Base-by-base conservation (phyloP, 2,797 vertebrate genomes). In the Chrosomus eos region DNA sequence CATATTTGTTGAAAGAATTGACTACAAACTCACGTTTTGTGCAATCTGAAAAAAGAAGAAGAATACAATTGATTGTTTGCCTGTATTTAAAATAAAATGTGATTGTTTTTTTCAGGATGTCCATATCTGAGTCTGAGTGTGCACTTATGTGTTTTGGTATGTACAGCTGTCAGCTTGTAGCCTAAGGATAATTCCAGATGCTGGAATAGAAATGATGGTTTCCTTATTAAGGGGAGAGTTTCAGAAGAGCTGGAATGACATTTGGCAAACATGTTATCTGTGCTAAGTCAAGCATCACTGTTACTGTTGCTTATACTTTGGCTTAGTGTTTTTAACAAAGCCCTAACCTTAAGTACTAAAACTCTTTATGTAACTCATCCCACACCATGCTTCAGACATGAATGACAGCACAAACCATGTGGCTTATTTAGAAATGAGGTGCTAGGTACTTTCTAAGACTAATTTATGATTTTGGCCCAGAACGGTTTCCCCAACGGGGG, bases 171-270 rank as follows among this genome's bases (percentile, higher is more conserved):
- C 64, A 62, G 51, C 67, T 19, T 72, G 68, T 21, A 45, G 67
- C 40, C 68, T 51, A 43, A 68, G 51, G 62, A 80, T 68, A 64
- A 72, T 73, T 81, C 70, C 53, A 81, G 53, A 81, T 70, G 45
- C 43, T 26, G 51, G 11, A 81, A 58, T 40, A 77, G 2, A 81
- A 23, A 40, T 38, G 0, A 81, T 71, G 26, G 48, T 28, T 7
- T 81, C 31, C n/a, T 55, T 60, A 45, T 60, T 72, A 72, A 43
- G 51, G 36, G 31, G 13, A 31, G 36, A 16, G 21, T 58, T 81
- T 72, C 10, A 60, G 13, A 72, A 71, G 55, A 71, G n/a, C 36
- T 72, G 38, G n/a, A 72, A 71, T 19, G 18, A 58, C 58, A 36
- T 78, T 45, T 64, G 18, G 18, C n/a, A 78, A 43, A 55, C n/a